These are phyloP conservation scores for Brachyopa scutellaris DNA, from an alignment of 2,888 invertebrate genomes.

Conservation along the genomic window DNA sequence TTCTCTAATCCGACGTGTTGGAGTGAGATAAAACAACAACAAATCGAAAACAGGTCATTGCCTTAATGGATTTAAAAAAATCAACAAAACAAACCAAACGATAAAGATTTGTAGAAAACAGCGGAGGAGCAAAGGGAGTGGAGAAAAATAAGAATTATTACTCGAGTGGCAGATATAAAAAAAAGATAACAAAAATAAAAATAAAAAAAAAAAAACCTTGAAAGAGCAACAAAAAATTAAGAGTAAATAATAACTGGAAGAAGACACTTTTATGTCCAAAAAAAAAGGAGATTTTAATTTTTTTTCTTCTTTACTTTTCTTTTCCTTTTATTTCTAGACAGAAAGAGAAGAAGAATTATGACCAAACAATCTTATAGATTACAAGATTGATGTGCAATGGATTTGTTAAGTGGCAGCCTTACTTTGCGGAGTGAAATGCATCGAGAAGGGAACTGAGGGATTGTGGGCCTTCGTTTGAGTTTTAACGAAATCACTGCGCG, in stretches of 20 bases:
- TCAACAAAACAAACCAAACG: constrained; percentile 75
- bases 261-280: constrained; percentile 64
- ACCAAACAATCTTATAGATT: constrained; percentile 42
- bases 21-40: constrained; percentile 75
- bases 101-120: constrained; percentile 79
- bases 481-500: too few relatives aligned
- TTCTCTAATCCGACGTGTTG: constrained; percentile 19
- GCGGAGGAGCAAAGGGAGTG: constrained; percentile 61
- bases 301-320: constrained; percentile 4
- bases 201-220: constrained; percentile 8
- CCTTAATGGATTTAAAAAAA: constrained; percentile 75
- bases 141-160: constrained; percentile 67
- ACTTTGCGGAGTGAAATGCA: background rate
- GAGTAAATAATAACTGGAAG: constrained; percentile 68
- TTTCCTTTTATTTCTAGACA: constrained; percentile 5
- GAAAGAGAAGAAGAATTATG: constrained; percentile 48
- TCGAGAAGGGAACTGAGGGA: too few relatives aligned
- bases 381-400: constrained; percentile 58
- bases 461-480: too few relatives aligned
- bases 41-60: constrained; percentile 76
- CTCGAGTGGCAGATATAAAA: constrained; percentile 59
- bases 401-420: background rate
- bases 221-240: constrained; percentile 44
- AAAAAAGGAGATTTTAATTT: constrained; percentile 25
- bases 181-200: constrained; percentile 40